Evolutionary conservation across 1,140 invertebrate species (phyloP), one percentile per base, ranked within the genome.

Genomic region (Camponotus pennsylvanicus): DNA sequence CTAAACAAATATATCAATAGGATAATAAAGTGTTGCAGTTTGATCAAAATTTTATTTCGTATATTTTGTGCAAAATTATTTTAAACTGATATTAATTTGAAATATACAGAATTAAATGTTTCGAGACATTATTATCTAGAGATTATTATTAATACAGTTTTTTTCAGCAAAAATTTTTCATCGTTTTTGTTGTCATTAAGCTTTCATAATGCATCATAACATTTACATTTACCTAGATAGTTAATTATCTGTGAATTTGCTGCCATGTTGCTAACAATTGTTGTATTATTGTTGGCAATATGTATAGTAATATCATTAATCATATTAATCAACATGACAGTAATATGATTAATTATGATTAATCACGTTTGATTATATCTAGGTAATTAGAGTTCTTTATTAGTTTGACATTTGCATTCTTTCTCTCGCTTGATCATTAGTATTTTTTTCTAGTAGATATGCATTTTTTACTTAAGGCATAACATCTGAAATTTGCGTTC

Each of bases 121-220:
- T 49, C 15, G 42, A 80, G 57, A 70, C n/a, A n/a, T 6, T 15
- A 59, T 27, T 27, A 37, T 75, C 6, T 40, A 40, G 37, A 27
- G 27, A 27, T 27, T 21, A 71, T 69, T 61, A 52, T 42, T 59
- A 42, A 49, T 11, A 34, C 2, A 32, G 13, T 71, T 37, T 80
- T 80, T 71, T 73, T 49, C 79, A 83, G 79, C n/a, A 13, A 83
- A 27, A 18, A 6, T 52, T 52, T 27, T 75, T 82, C 6, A 61
- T 69, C 7, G 42, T 73, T 63, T 75, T 63, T 4, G 8, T 83
- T 42, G 2, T 83, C 55, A 34, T 45, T 18, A 45, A 83, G 55
- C 69, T 83, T 83, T 55, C 32, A 85, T 79, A 18, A 88, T 67
- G 27, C 67, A 73, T 73, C 15, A 27, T 40, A 27, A 61, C 18